phyloP scores from a whole-genome alignment of 1,140 invertebrate species.

The Prorops nasuta region DNA sequence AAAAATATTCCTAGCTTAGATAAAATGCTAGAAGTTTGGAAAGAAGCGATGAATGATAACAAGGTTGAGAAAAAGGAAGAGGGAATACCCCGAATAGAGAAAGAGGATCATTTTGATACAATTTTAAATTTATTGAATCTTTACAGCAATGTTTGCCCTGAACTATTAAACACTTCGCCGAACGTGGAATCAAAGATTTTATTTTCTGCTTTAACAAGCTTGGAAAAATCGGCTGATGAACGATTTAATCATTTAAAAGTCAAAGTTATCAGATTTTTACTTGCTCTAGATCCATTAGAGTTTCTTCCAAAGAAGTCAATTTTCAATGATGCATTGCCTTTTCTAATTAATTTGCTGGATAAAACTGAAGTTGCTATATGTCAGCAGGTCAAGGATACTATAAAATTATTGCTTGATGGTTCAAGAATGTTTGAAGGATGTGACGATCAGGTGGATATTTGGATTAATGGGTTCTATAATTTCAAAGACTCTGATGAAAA shows the following conservation, averaged over 20 bases:
- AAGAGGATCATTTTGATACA: slow-evolving; percentile 49
- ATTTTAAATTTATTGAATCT: slow-evolving; percentile 60
- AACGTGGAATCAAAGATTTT: slow-evolving; percentile 40
- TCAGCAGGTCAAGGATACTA: slow-evolving; percentile 29
- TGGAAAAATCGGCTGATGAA: slow-evolving; percentile 24
- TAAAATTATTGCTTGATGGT: slow-evolving; percentile 60
- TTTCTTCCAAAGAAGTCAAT: slow-evolving; percentile 60
- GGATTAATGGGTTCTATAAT: slow-evolving; percentile 59
- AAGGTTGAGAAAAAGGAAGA: slow-evolving; percentile 29
- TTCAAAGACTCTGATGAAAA: slow-evolving; percentile 39
- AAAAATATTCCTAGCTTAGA: slow-evolving; percentile 58
- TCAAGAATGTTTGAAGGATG: slow-evolving; percentile 64
- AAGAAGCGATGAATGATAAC: slow-evolving; percentile 24
- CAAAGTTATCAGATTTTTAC: slow-evolving; percentile 65
- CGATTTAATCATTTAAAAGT: slow-evolving; percentile 55
- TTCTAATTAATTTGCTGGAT: slow-evolving; percentile 52
- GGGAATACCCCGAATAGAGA: slow-evolving; percentile 21
- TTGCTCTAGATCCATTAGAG: slow-evolving; percentile 59
- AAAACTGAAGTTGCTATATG: slow-evolving; percentile 5
- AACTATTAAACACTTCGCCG: slow-evolving; percentile 51
- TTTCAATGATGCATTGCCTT: slow-evolving; percentile 60
- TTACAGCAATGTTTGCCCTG: slow-evolving; percentile 58
- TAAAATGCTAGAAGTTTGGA: slow-evolving; percentile 54
- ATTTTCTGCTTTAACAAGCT: slow-evolving; percentile 25
- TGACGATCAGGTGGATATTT: slow-evolving; percentile 65